Base-by-base conservation (phyloP, 2,888 invertebrate genomes). In the Lydus trimaculatus region DNA sequence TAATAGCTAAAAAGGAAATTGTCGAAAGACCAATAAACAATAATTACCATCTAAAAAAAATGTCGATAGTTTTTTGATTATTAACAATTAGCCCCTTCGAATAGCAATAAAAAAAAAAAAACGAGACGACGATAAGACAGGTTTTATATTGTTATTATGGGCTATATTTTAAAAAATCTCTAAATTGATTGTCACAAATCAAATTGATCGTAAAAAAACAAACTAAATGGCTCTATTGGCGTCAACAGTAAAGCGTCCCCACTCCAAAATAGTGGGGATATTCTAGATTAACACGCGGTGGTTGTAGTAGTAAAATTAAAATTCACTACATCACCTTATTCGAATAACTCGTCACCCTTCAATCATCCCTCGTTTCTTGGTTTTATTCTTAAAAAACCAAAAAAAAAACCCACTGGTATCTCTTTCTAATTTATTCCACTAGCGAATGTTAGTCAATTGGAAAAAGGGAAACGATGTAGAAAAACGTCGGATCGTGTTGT, bases 41-140 rank as follows among this genome's bases (percentile, higher is more conserved):
- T 65, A 65, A 65, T 69, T 65, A 69, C 64, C 43, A 58, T 17
- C 36, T 60, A 60, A 60, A 60, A 48, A 60, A 60, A 60, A 48
- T 23, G 48, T 48, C 48, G 48, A 48, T 48, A 48, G 48, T 23
- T 48, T 20, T 20, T 48, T 28, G 2, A 28, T 28, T 17, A 48
- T 48, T 1, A 48, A 48, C 11, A 8, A 43, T 43, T n/a, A 43
- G 2, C 5, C 39, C 33, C 33, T 9, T 15, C 7, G 13, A 2
- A n/a, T 15, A 39, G 4, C 1, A 39, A n/a, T 7, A n/a, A 17
- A 43, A 17, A 43, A 7, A 17, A 17, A 20, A 43, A n/a, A 39
- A 39, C 39, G 1, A 5, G 15, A 58, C 9, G 31, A 17, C 25
- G 36, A 43, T 43, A 43, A 43, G 33, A 60, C 23, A 15, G 60